These are phyloP conservation scores for Lithophane ornitopus DNA, from an alignment of 2,888 invertebrate species.

Conservation along the genomic window DNA sequence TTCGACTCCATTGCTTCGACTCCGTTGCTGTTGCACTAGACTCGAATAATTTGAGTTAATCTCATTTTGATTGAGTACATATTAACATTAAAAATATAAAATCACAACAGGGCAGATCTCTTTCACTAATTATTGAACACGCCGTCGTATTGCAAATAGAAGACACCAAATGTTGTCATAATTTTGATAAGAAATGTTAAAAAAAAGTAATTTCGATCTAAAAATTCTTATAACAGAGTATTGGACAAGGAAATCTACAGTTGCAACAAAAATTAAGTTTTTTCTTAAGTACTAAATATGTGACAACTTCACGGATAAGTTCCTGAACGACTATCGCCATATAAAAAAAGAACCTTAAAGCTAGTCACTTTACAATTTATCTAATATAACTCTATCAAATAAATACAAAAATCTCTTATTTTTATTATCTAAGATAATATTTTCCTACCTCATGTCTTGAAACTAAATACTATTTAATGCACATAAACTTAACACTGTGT, in stretches of 20 bases:
- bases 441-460: constrained; percentile 89
- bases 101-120: constrained; percentile 88
- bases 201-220: constrained; percentile 47
- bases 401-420: constrained; percentile 90
- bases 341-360: constrained; percentile 85
- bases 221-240: constrained; percentile 63
- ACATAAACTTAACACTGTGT: constrained; percentile 81
- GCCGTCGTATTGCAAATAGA: constrained; percentile 66
- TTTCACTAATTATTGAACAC: constrained; percentile 76
- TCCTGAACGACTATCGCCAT: constrained; percentile 88
- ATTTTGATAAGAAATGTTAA: constrained; percentile 40
- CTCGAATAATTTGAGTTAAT: constrained; percentile 82
- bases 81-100: constrained; percentile 79
- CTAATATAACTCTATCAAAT: constrained; percentile 90
- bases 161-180: constrained; percentile 41
- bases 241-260: constrained; percentile 68
- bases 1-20: constrained; percentile 41
- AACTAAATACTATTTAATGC: constrained; percentile 87
- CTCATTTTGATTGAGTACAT: constrained; percentile 86
- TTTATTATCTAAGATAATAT: constrained; percentile 89
- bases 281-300: constrained; percentile 86
- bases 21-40: constrained; percentile 74
- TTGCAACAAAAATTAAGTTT: constrained; percentile 83
- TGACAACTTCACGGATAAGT: constrained; percentile 82
- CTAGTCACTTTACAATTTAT: constrained; percentile 90